Evolutionary conservation across 2,797 vertebrate species (phyloP).

Genomic region (Urocyon cinereoargenteus): DNA sequence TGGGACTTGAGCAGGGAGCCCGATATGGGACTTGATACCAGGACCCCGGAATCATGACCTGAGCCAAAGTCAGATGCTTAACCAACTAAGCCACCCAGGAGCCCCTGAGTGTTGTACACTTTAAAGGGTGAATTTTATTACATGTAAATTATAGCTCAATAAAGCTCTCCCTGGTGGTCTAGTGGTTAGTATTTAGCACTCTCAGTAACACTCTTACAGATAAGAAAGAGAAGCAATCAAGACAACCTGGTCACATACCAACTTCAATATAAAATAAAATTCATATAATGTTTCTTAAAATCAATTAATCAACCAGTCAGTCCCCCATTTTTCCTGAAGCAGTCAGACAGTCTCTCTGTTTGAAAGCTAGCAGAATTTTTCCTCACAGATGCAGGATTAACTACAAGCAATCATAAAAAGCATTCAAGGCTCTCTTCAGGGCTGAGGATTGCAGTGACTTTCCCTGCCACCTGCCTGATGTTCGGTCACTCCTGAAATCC

Average conservation of each 20-base stretch:
- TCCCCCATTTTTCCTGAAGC: neutral
- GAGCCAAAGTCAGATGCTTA: neutral
- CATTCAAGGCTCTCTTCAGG: neutral
- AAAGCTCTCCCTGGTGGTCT: neutral
- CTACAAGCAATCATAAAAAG: constrained; percentile 16
- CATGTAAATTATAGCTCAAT: neutral
- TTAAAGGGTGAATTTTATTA: constrained; percentile 45
- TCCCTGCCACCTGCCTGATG: neutral
- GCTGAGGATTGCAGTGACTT: neutral
- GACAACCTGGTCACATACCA: neutral
- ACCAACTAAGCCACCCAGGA: neutral
- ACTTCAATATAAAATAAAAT: constrained; percentile 40
- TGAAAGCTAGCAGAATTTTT: neutral
- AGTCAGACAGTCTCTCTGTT: neutral
- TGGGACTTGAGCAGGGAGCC: neutral
- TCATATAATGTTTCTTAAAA: constrained; percentile 1
- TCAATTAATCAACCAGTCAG: neutral
- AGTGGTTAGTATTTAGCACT: neutral
- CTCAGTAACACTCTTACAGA: neutral
- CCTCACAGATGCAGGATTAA: neutral
- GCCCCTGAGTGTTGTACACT: constrained; percentile 7
- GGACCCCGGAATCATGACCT: neutral
- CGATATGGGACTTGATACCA: neutral
- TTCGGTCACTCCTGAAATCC: neutral
- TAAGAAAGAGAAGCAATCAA: neutral